Evolutionary conservation across 2,113 vertebrate genomes (phyloP), one percentile per base, ranked within the genome.

Genomic region (Hypomesus transpacificus): DNA sequence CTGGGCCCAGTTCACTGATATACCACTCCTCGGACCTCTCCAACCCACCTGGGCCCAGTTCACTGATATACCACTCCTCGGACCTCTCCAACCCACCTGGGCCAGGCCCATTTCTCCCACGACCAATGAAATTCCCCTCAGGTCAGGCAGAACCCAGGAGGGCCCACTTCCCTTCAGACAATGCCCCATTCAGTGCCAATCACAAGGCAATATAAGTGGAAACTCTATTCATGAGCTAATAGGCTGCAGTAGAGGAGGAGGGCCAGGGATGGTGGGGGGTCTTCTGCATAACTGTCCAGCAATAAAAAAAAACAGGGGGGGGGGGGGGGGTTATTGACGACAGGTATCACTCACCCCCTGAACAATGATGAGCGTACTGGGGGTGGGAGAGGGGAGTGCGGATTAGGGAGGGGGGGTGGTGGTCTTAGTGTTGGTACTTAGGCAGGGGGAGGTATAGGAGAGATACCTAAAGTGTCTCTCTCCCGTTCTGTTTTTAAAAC

Each of bases 171-270:
- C 66, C 74, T 68, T 65, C 68, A 21, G 34, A 56, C 54, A 60
- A 71, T 20, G 24, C 67, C 57, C 67, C 65, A 69, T 71, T 80
- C 56, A 75, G 14, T 66, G 69, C 34, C 76, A 82, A 69, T 87
- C 81, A 85, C 58, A 16, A 3, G 64, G 78, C 66, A 80, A 82
- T 82, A 84, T 58, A 85, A 80, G 73, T 76, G 79, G 51, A 46
- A 71, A 50, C 24, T 28, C 63, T 64, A 79, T 84, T 86, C 74
- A 88, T 39, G 56, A 77, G 70, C 76, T 78, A 73, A 89, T 83
- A 58, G 83, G 66, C 73, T 80, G 62, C n/a, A 75, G 78, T 57
- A 63, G 46, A 62, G 52, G 20, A 59, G 75, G 79, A 66, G 63
- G 60, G 59, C 34, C 51, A 17, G 54, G 68, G 70, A 14, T 2